Conservation (phyloP, 2,888 invertebrate genomes). For the Halictus ligatus region DNA sequence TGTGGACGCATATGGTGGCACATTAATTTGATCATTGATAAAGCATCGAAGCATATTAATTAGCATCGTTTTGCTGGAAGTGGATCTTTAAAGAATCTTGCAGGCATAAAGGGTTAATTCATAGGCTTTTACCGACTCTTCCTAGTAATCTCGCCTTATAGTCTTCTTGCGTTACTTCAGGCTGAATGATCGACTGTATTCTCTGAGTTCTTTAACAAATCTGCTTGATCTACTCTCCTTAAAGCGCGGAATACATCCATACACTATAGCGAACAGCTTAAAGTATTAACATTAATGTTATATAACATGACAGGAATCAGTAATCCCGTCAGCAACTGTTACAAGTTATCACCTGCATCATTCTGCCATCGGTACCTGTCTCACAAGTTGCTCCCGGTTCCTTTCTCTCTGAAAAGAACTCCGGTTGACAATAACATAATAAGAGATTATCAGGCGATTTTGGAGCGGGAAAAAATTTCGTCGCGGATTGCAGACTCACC, state of each 20-base stretch:
- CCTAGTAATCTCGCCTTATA: conserved; percentile 6
- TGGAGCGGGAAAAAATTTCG: not conserved
- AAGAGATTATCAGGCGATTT: not conserved
- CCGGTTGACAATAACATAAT: not conserved
- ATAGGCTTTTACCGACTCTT: not conserved
- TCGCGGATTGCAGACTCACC: not conserved
- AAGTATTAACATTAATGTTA: too few relatives aligned
- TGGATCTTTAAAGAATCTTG: not conserved
- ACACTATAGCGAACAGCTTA: too few relatives aligned
- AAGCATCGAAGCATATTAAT: not conserved
- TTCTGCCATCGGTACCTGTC: too few relatives aligned
- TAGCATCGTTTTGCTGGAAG: not conserved
- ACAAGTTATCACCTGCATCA: too few relatives aligned
- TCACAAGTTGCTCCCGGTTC: too few relatives aligned
- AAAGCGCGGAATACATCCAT: not conserved
- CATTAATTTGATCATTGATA: not conserved
- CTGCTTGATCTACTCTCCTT: not conserved
- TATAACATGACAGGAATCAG: too few relatives aligned
- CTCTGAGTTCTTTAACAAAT: not conserved
- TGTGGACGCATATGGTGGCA: not conserved
- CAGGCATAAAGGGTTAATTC: not conserved
- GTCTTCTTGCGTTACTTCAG: conserved; percentile 1
- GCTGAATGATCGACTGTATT: conserved; percentile 4
- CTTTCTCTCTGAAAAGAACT: too few relatives aligned
- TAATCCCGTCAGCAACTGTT: too few relatives aligned